Evolutionary conservation across 2,797 vertebrate species (phyloP).

Genomic region (Macropodus opercularis): DNA sequence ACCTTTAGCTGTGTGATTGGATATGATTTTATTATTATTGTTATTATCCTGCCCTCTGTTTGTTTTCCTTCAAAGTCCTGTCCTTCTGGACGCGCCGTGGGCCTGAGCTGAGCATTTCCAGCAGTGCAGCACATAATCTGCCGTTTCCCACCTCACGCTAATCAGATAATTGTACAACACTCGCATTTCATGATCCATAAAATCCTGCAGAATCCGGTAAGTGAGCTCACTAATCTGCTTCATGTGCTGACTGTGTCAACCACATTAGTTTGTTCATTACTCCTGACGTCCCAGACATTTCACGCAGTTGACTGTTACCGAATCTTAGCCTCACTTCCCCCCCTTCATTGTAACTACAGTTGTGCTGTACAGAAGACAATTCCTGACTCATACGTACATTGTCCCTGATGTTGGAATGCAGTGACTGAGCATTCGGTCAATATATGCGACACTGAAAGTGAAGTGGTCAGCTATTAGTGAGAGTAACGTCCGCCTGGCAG

Average conservation of each 20-base stretch:
- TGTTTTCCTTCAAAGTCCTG: slow-evolving; percentile 17
- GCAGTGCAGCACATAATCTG: slow-evolving; percentile 37
- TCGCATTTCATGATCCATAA: slow-evolving; percentile 48
- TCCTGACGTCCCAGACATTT: neutral
- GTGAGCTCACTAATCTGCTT: slow-evolving; percentile 42
- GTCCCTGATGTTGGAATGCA: too few species aligned
- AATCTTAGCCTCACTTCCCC: neutral
- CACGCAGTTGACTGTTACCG: neutral
- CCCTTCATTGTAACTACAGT: neutral
- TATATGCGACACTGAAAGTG: too few species aligned
- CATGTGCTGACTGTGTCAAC: slow-evolving; percentile 5
- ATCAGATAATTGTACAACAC: slow-evolving; percentile 54
- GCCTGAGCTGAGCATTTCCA: slow-evolving; percentile 29
- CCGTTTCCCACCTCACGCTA: slow-evolving; percentile 29
- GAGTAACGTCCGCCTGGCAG: too few species aligned
- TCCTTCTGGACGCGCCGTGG: slow-evolving; percentile 5
- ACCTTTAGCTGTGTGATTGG: slow-evolving; percentile 42
- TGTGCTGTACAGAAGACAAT: too few species aligned
- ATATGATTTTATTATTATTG: slow-evolving; percentile 37
- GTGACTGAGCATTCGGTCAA: too few species aligned
- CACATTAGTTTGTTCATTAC: slow-evolving; percentile 10
- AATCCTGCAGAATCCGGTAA: slow-evolving; percentile 49
- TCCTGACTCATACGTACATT: too few species aligned
- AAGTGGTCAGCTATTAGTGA: neutral
- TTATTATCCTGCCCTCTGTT: slow-evolving; percentile 34